Evolutionary conservation across 23 tunicate species (phyloP).

Genomic region (Aplidium turbinatum): DNA sequence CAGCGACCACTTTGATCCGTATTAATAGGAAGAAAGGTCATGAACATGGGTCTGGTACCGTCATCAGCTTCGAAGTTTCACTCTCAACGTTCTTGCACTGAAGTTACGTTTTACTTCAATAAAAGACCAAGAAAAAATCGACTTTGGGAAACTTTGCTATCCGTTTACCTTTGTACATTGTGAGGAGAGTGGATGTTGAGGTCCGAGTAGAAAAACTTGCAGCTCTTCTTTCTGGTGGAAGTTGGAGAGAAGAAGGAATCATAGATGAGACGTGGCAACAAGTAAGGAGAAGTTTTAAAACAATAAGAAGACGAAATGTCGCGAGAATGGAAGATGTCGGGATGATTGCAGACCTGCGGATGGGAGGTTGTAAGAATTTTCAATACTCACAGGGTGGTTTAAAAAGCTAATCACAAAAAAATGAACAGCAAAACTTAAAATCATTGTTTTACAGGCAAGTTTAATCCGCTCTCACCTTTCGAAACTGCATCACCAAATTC

Average conservation of each 20-base stretch:
- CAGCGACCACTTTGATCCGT: too few relatives aligned
- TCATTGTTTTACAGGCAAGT: neutral
- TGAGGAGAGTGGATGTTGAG: conserved; percentile 57
- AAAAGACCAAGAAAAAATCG: conserved; percentile 6
- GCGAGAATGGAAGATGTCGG: conserved; percentile 39
- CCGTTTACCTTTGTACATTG: conserved; percentile 33
- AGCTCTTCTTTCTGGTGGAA: neutral
- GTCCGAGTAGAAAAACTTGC: conserved; percentile 51
- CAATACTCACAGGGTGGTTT: too few relatives aligned
- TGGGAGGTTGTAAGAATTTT: too few relatives aligned
- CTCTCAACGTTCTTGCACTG: too few relatives aligned
- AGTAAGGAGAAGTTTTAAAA: neutral
- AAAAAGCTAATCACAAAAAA: neutral
- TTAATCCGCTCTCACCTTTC: conserved; percentile 61
- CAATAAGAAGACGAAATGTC: conserved; percentile 29
- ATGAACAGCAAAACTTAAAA: neutral
- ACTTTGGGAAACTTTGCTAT: too few relatives aligned
- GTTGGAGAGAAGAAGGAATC: conserved; percentile 19
- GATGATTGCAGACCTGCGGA: conserved; percentile 68
- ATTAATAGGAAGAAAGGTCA: too few relatives aligned
- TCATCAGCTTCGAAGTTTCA: too few relatives aligned
- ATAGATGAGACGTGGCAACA: conserved; percentile 27
- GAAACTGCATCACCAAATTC: conserved; percentile 90
- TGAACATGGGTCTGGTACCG: too few relatives aligned
- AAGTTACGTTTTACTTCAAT: too few relatives aligned